Base-by-base conservation (phyloP, 2,888 invertebrate genomes). In the Tethea ocularis region DNA sequence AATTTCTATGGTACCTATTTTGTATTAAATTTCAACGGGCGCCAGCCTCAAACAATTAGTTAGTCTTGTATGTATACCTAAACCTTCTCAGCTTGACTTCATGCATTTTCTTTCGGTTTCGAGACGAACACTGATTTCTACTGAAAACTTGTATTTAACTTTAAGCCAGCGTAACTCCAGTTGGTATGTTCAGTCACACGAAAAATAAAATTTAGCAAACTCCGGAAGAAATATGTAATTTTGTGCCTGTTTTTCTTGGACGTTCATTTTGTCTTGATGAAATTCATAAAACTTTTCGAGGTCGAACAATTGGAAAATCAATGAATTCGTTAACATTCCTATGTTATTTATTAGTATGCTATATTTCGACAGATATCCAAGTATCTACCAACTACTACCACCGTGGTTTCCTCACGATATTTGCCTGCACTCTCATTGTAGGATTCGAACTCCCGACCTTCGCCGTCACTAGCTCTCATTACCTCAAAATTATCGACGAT, bases 191-290 rank as follows among this genome's bases (percentile, higher is more conserved):
- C 71, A 76, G 68, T 80, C 76, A 74, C 72, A 76, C 74, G 77
- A 75, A 77, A 82, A 79, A 80, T 77, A 82, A 75, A 79, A 80
- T 83, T 82, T 76, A 68, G 77, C 72, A 78, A 80, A 80, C 72
- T 78, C 71, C 59, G 59, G 60, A 62, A 62, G 67, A 74, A 75
- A 74, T 70, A 71, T 74, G 75, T 72, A 74, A 78, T 76, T 78
- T 78, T 75, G 71, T 60, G 67, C 59, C 65, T 73, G 73, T 73
- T 46, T n/a, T 10, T 79, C 77, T 74, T 63, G 64, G 70, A 66
- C 74, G 72, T 71, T 68, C 69, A 69, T 72, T 75, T 73, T 66
- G 64, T 66, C 71, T 76, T 77, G 73, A 78, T 80, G 77, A 76
- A 79, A 77, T 71, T 71, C 67, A 71, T 72, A 66, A 61, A 61